Conservation (phyloP, 2,797 vertebrate species). For the Bovichtus diacanthus region DNA sequence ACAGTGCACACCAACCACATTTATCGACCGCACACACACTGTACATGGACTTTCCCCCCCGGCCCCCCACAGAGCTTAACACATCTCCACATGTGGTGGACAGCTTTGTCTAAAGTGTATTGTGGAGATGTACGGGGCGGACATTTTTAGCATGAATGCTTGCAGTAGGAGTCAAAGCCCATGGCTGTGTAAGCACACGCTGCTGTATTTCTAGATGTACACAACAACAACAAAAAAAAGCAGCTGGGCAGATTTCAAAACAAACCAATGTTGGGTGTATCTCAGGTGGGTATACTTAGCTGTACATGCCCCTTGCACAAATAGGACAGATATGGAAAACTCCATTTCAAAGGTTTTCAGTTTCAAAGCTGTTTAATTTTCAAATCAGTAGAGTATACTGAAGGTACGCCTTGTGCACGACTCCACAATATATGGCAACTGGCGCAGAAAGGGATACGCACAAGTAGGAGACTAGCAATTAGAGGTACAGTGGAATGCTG, state of each 20-base stretch:
- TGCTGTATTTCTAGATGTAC: not conserved
- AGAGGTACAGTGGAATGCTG: slow-evolving; percentile 72
- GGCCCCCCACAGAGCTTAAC: slow-evolving; percentile 17
- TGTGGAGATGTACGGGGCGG: slow-evolving; percentile 19
- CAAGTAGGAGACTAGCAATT: slow-evolving; percentile 73
- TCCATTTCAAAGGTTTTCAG: slow-evolving; percentile 6
- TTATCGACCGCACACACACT: not conserved
- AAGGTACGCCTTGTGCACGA: slow-evolving; percentile 40
- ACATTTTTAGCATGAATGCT: slow-evolving; percentile 27
- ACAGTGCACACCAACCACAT: not conserved
- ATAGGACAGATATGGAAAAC: slow-evolving; percentile 3
- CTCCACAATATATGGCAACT: slow-evolving; percentile 60
- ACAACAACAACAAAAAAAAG: slow-evolving; percentile 15
- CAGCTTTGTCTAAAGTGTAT: slow-evolving; percentile 33
- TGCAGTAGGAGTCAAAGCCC: slow-evolving; percentile 20
- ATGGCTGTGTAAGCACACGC: slow-evolving; percentile 2
- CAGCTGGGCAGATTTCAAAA: not conserved
- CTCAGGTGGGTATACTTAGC: not conserved
- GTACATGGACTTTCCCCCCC: not conserved
- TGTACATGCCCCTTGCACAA: not conserved
- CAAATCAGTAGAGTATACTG: slow-evolving; percentile 14
- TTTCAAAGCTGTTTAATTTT: slow-evolving; percentile 24
- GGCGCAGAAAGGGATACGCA: slow-evolving; percentile 58
- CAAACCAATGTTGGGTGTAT: slow-evolving; percentile 10
- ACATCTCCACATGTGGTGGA: slow-evolving; percentile 19